Evolutionary conservation across 2,888 invertebrate species (phyloP), one percentile per base, ranked within the genome.

Genomic region (Entomobrya proxima): DNA sequence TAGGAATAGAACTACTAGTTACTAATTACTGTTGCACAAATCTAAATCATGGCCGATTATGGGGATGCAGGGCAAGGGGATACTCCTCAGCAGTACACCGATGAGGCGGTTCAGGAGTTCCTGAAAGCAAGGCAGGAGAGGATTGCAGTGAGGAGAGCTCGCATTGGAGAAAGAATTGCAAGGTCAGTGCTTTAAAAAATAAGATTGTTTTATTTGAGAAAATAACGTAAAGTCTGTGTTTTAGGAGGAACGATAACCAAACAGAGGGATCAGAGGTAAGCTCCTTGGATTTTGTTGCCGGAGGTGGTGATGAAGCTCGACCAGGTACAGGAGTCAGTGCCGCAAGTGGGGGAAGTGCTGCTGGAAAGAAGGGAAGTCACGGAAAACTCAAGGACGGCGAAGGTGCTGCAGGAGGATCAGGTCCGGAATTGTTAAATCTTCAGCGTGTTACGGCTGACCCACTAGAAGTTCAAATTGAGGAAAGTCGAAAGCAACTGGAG

Each of bases 401-500:
- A 37, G 44, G 32, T 69, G 44, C 40, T 2, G 15, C 69, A 2
- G 69, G 44, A n/a, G 44, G 67, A 6, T 18, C 52, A 75, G 24
- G 27, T 11, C 44, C 44, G 44, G 44, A 40, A 40, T 24, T 55
- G 3, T 4, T 21, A 11, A 13, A 55, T n/a, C 21, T 55, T 6
- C n/a, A 55, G 24, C 9, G 55, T 9, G 24, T 11, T 13, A 76
- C 55, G 11, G 55, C 30, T 2, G 81, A 78, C 11, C 74, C 75
- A 21, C 50, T 88, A n/a, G 87, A 87, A 24, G 35, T 47, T 1
- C 89, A 89, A 74, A 82, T 89, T 69, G 86, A 85, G 21, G 87
- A 88, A 32, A 89, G 89, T 72, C 80, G 85, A n/a, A 88, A 89
- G 37, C 86, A 89, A 50, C 76, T 89, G 30, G 88, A 89, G 47